phyloP scores from a whole-genome alignment of 2,888 invertebrate genomes.

The Lapara coniferarum region DNA sequence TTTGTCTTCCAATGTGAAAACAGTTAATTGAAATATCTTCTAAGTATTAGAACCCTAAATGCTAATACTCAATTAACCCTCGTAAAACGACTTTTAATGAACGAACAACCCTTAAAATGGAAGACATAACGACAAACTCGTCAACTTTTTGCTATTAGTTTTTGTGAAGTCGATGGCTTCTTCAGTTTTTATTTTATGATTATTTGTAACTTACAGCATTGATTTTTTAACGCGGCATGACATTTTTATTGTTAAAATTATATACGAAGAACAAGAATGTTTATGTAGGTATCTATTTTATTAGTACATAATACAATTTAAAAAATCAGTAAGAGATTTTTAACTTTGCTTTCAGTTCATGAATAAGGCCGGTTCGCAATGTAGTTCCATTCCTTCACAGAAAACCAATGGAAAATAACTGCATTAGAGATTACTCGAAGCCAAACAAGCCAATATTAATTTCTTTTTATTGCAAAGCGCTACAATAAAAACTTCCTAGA shows the following conservation, averaged over 20 bases:
- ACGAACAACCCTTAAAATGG: conserved; percentile 34
- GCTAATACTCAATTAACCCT: conserved; percentile 25
- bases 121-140: conserved; percentile 37
- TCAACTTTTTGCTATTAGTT: conserved; percentile 33
- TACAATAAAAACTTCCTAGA: too few relatives aligned
- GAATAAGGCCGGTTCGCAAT: too few relatives aligned
- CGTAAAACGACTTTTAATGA: conserved; percentile 43
- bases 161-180: conserved; percentile 7
- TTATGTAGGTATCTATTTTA: neutral
- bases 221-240: neutral
- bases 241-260: neutral
- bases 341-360: too few relatives aligned
- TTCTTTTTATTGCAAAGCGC: too few relatives aligned
- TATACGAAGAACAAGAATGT: neutral
- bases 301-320: too few relatives aligned
- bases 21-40: neutral
- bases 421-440: too few relatives aligned
- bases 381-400: too few relatives aligned
- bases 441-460: too few relatives aligned
- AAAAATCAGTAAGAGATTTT: too few relatives aligned
- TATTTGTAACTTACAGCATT: conserved; percentile 2
- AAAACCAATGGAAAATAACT: too few relatives aligned
- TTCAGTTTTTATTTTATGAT: conserved; percentile 2
- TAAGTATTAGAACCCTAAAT: neutral
- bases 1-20: too few relatives aligned